Evolutionary conservation across 23 tunicate species (phyloP).

Genomic region (Halocynthia aurantium): DNA sequence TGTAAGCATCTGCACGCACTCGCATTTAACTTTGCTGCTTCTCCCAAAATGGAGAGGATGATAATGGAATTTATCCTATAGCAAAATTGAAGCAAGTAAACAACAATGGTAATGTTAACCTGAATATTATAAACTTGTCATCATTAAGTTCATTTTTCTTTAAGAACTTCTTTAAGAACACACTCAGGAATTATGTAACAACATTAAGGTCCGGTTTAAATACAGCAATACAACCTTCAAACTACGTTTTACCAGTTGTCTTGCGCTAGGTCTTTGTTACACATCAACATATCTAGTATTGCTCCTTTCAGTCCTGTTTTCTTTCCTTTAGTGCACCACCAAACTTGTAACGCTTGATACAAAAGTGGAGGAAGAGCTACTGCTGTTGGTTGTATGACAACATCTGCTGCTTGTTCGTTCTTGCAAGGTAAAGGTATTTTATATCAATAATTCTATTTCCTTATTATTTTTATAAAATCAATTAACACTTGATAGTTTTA

Average conservation of each 20-base stretch:
- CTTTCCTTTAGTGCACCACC: slow-evolving; percentile 34
- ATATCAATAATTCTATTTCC: no score
- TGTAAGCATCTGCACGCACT: slow-evolving; percentile 42
- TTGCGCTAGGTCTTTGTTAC: slow-evolving; percentile 46
- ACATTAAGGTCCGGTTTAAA: neutral
- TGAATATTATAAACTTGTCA: no score
- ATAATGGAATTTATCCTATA: slow-evolving; percentile 52
- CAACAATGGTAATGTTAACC: no score
- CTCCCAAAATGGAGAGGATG: slow-evolving; percentile 60
- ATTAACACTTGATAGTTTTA: no score
- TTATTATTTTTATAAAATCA: no score
- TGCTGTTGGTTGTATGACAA: neutral
- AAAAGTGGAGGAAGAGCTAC: slow-evolving; percentile 56
- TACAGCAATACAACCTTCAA: neutral
- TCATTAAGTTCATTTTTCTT: no score
- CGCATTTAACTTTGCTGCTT: slow-evolving; percentile 50
- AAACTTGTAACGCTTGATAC: slow-evolving; percentile 48
- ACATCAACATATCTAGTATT: slow-evolving; percentile 35
- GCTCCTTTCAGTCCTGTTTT: slow-evolving; percentile 58
- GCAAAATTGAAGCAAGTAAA: neutral
- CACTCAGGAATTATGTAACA: neutral
- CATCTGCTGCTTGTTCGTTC: neutral
- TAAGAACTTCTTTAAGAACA: no score
- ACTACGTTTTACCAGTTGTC: slow-evolving; percentile 44
- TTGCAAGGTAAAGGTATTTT: no score